Evolutionary conservation across 1,140 invertebrate species (phyloP), one percentile per base, ranked within the genome.

Genomic region (Drosophila athabasca): DNA sequence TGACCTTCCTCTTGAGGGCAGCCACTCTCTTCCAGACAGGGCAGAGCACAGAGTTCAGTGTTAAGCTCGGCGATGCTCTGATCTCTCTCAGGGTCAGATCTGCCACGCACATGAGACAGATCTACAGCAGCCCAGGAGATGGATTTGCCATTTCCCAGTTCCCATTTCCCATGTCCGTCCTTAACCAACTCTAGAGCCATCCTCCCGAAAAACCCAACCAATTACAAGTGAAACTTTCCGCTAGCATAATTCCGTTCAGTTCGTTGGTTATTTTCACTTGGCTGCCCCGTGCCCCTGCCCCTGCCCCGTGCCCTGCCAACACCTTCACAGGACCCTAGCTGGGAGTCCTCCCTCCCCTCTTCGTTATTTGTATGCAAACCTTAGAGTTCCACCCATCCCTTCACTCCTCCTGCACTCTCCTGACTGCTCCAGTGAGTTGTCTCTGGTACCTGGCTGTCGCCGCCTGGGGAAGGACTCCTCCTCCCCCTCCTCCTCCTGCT

Each of bases 251-350:
- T 75, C 44, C 50, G 59, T 73, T 59, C 71, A 75, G 71, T 75
- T 75, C 71, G 70, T 71, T 75, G 71, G 61, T n/a, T 74, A 58
- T 75, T 75, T 75, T 75, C 71, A 75, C 71, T 75, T 66, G 71
- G 71, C 62, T 75, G 70, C 70, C 64, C 71, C 67, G n/a, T 69
- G 67, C 57, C 24, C 24, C 24, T 24, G 24, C 24, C n/a, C 17
- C 17, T 19, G 17, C 17, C 71, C 64, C 71, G 64, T 69, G 66
- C 57, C 70, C 64, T 69, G 67, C 67, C 67, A 69, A 69, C 67
- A 69, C 67, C 67, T 69, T 58, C n/a, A 13, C 43, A 50, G 65
- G 64, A 68, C 50, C 50, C 62, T 50, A n/a, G 22, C 62, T 61
- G 58, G 6, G 22, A 39, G 55, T 9, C 17, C 17, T 39, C 29